A percentile compares a stretch with the other conserved stretches of the same genome.
Evolutionary conservation across 2,888 invertebrate genomes (phyloP).

Genomic region (Lasioglossum pauxillum): DNA sequence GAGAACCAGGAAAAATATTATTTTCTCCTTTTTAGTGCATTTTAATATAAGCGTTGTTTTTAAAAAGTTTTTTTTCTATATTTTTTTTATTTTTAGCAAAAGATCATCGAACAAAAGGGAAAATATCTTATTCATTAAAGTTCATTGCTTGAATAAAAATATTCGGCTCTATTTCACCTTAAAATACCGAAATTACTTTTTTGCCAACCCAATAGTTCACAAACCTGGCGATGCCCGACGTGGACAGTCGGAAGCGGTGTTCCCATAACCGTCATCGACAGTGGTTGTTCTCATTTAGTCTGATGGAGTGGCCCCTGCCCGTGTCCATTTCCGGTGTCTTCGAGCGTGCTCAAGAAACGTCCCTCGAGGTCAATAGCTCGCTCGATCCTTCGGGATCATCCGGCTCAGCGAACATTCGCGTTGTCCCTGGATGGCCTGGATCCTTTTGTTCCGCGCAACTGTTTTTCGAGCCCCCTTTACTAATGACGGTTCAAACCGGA

Average conservation of each 20-base stretch:
- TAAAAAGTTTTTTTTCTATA: too few relatives aligned
- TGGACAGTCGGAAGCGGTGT: conserved; percentile 17
- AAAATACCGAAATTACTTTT: too few relatives aligned
- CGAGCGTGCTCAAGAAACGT: conserved; percentile 51
- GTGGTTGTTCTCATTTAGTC: conserved; percentile 54
- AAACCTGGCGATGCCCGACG: conserved; percentile 72
- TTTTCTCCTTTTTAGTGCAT: too few relatives aligned
- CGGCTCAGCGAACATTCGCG: conserved; percentile 30
- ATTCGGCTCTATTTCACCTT: too few relatives aligned
- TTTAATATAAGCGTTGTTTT: too few relatives aligned
- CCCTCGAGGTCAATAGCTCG: conserved; percentile 48
- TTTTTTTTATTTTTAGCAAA: too few relatives aligned
- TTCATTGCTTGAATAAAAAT: too few relatives aligned
- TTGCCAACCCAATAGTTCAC: conserved; percentile 43
- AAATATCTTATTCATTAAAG: too few relatives aligned
- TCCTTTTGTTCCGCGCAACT: conserved; percentile 15
- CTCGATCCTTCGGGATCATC: conserved; percentile 43
- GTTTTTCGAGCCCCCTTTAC: conserved; percentile 10
- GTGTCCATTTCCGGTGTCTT: conserved; percentile 51
- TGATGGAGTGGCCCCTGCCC: conserved; percentile 39
- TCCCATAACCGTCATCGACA: conserved; percentile 48
- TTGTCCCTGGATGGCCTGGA: not conserved
- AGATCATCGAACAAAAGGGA: too few relatives aligned
- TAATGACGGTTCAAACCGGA: conserved; percentile 36
- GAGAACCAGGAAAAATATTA: too few relatives aligned